Conservation (phyloP, 1,140 invertebrate genomes). For the Drosophila rhopaloa region DNA sequence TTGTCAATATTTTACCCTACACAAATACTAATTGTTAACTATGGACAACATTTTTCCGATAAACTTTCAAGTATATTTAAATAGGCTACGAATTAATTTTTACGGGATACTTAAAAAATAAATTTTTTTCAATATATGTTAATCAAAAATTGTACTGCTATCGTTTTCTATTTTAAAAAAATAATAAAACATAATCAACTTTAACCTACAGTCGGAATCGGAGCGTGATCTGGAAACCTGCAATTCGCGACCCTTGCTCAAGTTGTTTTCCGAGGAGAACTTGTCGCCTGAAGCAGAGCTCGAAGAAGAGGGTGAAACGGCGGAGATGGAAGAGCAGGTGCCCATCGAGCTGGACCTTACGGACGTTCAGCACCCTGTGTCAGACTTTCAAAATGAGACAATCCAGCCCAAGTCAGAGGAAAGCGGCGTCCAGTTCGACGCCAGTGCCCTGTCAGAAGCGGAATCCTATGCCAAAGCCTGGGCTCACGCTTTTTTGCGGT, state of each 20-base stretch:
- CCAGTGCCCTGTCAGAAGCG: slow-evolving; percentile 57
- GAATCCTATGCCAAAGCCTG: slow-evolving; percentile 68
- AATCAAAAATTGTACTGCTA: no score
- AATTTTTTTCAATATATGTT: no score
- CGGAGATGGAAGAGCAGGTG: slow-evolving; percentile 30
- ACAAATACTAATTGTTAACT: no score
- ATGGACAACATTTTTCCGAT: no score
- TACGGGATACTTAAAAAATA: no score
- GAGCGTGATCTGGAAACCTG: background rate
- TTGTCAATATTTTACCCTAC: no score
- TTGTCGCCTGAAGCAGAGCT: slow-evolving; percentile 31
- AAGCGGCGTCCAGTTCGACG: slow-evolving; percentile 29
- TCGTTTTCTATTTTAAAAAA: no score
- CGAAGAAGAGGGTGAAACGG: slow-evolving; percentile 2
- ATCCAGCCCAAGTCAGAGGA: slow-evolving; percentile 6
- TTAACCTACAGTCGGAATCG: background rate
- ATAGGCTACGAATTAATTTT: no score
- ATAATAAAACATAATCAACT: no score
- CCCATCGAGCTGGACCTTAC: slow-evolving; percentile 46
- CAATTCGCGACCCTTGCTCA: slow-evolving; percentile 50
- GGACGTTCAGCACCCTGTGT: slow-evolving; percentile 9
- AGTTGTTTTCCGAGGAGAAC: slow-evolving; percentile 64
- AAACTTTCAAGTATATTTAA: no score
- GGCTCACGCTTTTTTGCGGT: slow-evolving; percentile 68
- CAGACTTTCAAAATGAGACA: slow-evolving; percentile 19